Conservation (phyloP, 2,888 invertebrate species). For the Theretra japonica region DNA sequence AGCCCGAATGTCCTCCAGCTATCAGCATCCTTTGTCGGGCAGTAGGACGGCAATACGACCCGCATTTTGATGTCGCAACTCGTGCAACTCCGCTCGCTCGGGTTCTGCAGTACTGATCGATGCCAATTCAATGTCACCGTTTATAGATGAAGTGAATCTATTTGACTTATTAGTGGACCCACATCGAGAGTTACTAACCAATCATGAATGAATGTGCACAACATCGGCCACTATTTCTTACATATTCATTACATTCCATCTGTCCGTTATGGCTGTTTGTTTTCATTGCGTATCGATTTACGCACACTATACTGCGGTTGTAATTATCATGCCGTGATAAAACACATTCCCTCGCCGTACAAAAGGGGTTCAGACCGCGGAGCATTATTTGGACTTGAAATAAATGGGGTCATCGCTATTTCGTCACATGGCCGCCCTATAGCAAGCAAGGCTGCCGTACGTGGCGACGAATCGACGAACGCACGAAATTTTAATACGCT, state of each 20-base stretch:
- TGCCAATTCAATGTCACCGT: constrained; percentile 45
- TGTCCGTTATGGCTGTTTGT: background rate
- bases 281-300: constrained; percentile 6
- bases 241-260: constrained; percentile 18
- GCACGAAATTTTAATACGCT: constrained; percentile 40
- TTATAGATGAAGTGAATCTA: constrained; percentile 11
- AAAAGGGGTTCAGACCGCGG: background rate
- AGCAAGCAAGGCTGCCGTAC: constrained; percentile 1
- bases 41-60: constrained; percentile 58
- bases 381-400: constrained; percentile 1
- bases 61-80: constrained; percentile 68
- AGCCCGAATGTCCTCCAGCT: constrained; percentile 38
- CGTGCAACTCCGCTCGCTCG: constrained; percentile 24
- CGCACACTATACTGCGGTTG: background rate
- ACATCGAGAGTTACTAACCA: background rate
- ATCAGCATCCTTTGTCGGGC: constrained; percentile 56
- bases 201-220: background rate
- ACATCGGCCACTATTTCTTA: background rate
- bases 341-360: background rate
- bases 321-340: background rate
- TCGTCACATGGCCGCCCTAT: constrained; percentile 9
- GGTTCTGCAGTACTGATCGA: constrained; percentile 39
- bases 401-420: constrained; percentile 17
- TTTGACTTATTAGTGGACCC: background rate
- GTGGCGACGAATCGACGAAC: constrained; percentile 27